Evolutionary conservation across 1,140 invertebrate species (phyloP).

Genomic region (Druon quercuslanigerum): DNA sequence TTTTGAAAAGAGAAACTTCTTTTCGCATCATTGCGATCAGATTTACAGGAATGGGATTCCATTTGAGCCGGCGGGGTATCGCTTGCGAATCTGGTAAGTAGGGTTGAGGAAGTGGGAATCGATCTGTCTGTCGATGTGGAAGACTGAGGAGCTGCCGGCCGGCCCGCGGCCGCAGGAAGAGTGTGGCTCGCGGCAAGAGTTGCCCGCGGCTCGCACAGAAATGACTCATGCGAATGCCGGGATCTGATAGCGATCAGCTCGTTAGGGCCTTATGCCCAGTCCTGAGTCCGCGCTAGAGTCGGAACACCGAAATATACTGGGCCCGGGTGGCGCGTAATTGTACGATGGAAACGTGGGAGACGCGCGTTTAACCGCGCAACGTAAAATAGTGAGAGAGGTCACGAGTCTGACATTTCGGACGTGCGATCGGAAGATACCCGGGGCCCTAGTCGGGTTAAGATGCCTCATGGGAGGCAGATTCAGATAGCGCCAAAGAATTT

Average conservation of each 20-base stretch:
- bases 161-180: neutral
- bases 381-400: constrained; percentile 65
- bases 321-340: constrained; percentile 58
- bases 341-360: constrained; percentile 56
- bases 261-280: constrained; percentile 64
- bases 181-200: neutral
- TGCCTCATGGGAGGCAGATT: constrained; percentile 53
- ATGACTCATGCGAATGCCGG: constrained; percentile 66
- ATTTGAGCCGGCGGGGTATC: neutral
- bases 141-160: too few relatives aligned
- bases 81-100: neutral
- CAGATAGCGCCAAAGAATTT: constrained; percentile 49
- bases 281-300: constrained; percentile 42
- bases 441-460: constrained; percentile 36
- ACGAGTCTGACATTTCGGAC: constrained; percentile 68
- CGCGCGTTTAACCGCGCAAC: constrained; percentile 46
- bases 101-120: neutral
- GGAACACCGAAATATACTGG: constrained; percentile 64
- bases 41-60: neutral
- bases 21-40: too few relatives aligned
- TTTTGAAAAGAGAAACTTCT: neutral
- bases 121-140: neutral
- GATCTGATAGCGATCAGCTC: constrained; percentile 71
- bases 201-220: constrained; percentile 48
- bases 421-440: constrained; percentile 67